phyloP scores from a whole-genome alignment of 2,888 invertebrate species.

The Xestia rhomboidea region DNA sequence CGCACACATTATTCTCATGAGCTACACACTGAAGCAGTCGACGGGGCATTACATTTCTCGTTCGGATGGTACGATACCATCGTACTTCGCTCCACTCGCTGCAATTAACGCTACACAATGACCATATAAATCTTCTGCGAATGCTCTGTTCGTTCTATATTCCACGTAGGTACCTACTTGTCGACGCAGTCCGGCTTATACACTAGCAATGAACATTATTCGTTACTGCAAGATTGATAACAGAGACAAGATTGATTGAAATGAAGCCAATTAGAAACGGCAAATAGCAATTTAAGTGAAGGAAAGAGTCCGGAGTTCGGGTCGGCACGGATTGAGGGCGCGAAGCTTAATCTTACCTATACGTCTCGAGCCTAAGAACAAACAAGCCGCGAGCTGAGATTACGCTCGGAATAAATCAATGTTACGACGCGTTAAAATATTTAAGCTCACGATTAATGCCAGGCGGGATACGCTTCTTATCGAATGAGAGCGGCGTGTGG shows the following conservation, averaged over 20 bases:
- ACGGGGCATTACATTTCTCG: slow-evolving; percentile 83
- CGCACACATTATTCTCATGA: slow-evolving; percentile 74
- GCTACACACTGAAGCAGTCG: slow-evolving; percentile 72
- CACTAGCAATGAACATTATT: slow-evolving; percentile 66
- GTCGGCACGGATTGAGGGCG: slow-evolving; percentile 79
- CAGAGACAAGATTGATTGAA: slow-evolving; percentile 45
- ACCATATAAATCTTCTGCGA: slow-evolving; percentile 88
- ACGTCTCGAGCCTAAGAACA: slow-evolving; percentile 89
- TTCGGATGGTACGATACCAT: slow-evolving; percentile 85
- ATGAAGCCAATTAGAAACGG: slow-evolving; percentile 77
- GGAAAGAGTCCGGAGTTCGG: slow-evolving; percentile 74
- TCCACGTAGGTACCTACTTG: slow-evolving; percentile 73
- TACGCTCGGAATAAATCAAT: slow-evolving; percentile 90
- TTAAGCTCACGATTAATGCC: slow-evolving; percentile 90
- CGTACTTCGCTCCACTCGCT: slow-evolving; percentile 86
- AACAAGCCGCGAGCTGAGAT: slow-evolving; percentile 89
- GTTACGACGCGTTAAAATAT: slow-evolving; percentile 91
- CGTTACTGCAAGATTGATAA: slow-evolving; percentile 35
- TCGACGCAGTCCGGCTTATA: slow-evolving; percentile 71
- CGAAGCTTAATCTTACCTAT: slow-evolving; percentile 86
- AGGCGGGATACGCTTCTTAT: slow-evolving; percentile 82
- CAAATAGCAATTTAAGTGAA: slow-evolving; percentile 74
- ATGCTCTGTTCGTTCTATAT: slow-evolving; percentile 83
- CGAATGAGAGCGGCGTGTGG: slow-evolving; percentile 72
- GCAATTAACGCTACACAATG: slow-evolving; percentile 90